Base-by-base conservation (phyloP, 2,797 vertebrate genomes). In the Helicolenus hilgendorfi region DNA sequence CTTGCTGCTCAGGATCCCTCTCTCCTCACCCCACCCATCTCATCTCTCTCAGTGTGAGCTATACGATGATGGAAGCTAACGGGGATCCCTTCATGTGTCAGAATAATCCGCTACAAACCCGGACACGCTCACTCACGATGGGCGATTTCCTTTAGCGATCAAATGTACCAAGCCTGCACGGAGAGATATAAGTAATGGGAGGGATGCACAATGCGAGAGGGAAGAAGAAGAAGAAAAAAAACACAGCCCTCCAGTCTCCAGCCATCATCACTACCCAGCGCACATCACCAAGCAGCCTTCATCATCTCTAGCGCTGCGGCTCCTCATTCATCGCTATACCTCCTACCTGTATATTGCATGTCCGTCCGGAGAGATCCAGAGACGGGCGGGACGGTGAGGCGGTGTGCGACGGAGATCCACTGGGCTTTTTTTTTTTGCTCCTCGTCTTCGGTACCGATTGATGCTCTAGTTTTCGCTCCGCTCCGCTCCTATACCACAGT, bases 271-370 rank as follows among this genome's bases (percentile, higher is more conserved):
- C 86, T 81, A 92, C 89, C 87, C 91, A 89, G 88, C 88, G 84
- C 95, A 90, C 94, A 95, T 95, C 96, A 73, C 70, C 88, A 77
- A 84, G 88, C 81, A 81, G 69, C 86, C 13, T 45, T 45, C 41
- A 45, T 82, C 92, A 36, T 84, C 88, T 35, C 5, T 1, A 29
- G 79, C 80, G 88, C 78, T 81, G 89, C 82, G 78, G 87, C 88
- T 93, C 80, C 49, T 8, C 92, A 94, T 93, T 92, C 90, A 11
- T 18, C 87, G 79, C 87, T 79, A 20, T 33, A 4, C 14, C 84
- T 88, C 96, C 1, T 97, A 97, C 97, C 96, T 96, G 95, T 62
- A 79, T 96, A 94, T 97, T 58, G 85, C 97, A 98, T 97, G 95
- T 96, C 97, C 97, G 94, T 96, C 93, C 86, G 79, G 87, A 64